Evolutionary conservation across 1,140 invertebrate genomes (phyloP), one percentile per base, ranked within the genome.

Genomic region (Halyomorpha halys): DNA sequence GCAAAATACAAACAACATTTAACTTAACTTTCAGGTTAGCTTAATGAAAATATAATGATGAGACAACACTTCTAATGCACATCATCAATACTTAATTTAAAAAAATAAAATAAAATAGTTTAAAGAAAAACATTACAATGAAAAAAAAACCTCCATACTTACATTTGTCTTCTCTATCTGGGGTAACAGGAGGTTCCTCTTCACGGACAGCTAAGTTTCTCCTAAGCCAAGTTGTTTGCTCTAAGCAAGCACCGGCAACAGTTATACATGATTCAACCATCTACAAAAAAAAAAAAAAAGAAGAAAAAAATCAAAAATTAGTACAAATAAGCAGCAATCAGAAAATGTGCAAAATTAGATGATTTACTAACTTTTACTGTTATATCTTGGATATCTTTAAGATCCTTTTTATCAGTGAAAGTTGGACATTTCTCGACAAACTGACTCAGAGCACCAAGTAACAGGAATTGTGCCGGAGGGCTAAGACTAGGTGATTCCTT

Each of bases 181-280:
- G 66, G 34, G 45, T 62, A 14, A 60, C 64, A 23, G 68, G 62
- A 27, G 81, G 74, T 9, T 83, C 82, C 65, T 89, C 86, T 71
- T 90, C 87, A 68, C 86, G 83, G 1, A 96, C 92, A 65, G 91
- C 89, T 61, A 93, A 78, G 74, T 92, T 94, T 68, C 91, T 79
- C 69, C 91, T 78, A 39, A 96, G 72, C 92, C 92, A 96, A 1
- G 91, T 94, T 1, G 91, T 93, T 72, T 93, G 89, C 72, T 94
- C 91, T 61, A 96, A 76, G 71, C 90, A 90, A 13, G 90, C 89
- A 27, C 90, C 91, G 23, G 90, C 91, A 63, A 95, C 89, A 74
- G 83, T 82, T n/a, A 86, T 87, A 59, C 90, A 84, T 0, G 86
- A 86, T 73, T 95, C 92, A 19, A 94, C 82, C 53, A 94, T 73